A percentile compares a stretch with the other conserved stretches of the same genome.
Conservation (phyloP, 2,888 invertebrate genomes). For the Drosophila setosimentum region DNA sequence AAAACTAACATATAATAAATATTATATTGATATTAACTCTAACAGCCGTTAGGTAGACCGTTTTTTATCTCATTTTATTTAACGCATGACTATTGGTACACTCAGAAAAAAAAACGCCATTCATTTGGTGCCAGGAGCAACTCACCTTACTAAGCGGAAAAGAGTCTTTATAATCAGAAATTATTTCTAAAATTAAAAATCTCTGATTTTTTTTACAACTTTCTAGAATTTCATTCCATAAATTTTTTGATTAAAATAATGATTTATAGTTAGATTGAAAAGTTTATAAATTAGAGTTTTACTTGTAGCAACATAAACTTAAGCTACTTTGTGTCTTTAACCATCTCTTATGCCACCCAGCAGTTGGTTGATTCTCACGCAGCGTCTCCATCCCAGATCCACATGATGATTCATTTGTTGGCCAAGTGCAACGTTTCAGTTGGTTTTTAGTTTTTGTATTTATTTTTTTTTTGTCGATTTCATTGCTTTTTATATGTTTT, state of each 20-base stretch:
- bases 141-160: neutral
- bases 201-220: neutral
- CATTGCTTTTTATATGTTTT: conserved; percentile 36
- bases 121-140: neutral
- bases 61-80: neutral
- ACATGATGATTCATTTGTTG: conserved; percentile 60
- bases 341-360: conserved; percentile 44
- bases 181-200: too few relatives aligned
- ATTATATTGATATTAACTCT: neutral
- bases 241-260: neutral
- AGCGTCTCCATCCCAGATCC: conserved; percentile 38
- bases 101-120: neutral
- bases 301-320: neutral
- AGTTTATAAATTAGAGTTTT: neutral
- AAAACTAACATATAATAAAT: neutral
- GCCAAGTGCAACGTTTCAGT: conserved; percentile 53
- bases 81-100: neutral
- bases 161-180: neutral
- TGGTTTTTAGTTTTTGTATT: conserved; percentile 15
- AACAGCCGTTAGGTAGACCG: neutral
- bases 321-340: neutral
- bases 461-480: conserved; percentile 12
- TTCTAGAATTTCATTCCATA: neutral
- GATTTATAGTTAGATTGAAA: neutral
- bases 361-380: conserved; percentile 61